Percentiles rank a stretch among this genome's conserved stretches.
Conservation (phyloP, 2,888 invertebrate species). For the Spicauda simplicius region DNA sequence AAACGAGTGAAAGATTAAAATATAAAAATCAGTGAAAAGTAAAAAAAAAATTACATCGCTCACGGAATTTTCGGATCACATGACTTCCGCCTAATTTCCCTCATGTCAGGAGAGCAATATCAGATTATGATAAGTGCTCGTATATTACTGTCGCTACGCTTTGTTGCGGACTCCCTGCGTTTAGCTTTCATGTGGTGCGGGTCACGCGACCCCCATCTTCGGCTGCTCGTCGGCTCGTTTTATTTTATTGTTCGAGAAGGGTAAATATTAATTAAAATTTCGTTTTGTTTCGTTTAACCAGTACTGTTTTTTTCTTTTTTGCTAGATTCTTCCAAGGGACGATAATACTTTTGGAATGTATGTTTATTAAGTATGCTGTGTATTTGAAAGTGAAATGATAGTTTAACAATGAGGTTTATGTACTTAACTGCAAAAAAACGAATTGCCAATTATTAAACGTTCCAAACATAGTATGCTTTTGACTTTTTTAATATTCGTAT, state of each 20-base stretch:
- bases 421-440: no score
- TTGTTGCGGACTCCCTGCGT: slow-evolving; percentile 31
- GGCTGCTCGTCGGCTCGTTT: slow-evolving; percentile 48
- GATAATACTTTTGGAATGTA: no score
- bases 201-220: slow-evolving; percentile 70
- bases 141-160: slow-evolving; percentile 34
- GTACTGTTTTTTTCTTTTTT: neutral
- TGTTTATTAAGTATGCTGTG: no score
- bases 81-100: slow-evolving; percentile 32
- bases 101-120: slow-evolving; percentile 31
- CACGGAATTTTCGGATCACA: slow-evolving; percentile 8
- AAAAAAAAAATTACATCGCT: neutral
- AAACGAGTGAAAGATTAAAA: no score
- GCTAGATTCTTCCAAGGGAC: neutral
- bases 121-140: slow-evolving; percentile 33
- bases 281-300: no score
- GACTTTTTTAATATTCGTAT: no score
- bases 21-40: no score
- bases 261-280: slow-evolving; percentile 29
- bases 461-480: no score
- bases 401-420: no score
- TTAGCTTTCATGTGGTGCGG: slow-evolving; percentile 53
- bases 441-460: no score
- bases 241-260: slow-evolving; percentile 47
- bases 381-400: no score